Evolutionary conservation across 2,888 invertebrate species (phyloP), one percentile per base, ranked within the genome.

Genomic region (Lasioglossum calceatum): DNA sequence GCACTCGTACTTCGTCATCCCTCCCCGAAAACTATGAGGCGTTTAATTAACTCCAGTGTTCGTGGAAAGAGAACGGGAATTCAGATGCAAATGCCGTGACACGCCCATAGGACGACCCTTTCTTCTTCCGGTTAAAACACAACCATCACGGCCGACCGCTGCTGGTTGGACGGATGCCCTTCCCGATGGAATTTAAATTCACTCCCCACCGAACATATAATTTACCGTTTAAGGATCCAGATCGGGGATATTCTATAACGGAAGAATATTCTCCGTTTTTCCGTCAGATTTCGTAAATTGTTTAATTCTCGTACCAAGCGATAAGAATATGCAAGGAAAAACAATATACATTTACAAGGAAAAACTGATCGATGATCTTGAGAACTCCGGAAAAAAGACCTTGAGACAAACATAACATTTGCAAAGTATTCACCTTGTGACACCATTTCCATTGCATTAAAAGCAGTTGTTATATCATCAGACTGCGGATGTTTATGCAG

Each of bases 21-120:
- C 84, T 79, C 85, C 89, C 89, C 91, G 90, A 92, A 93, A 93
- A 93, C 92, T 92, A 92, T 90, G 93, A 93, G 89, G 89, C 92
- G 91, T 92, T 93, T 93, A 93, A 93, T 93, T 93, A 93, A 93
- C 92, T 92, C 85, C 88, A 86, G 88, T 88, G 88, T 89, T 85
- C 87, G 81, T 70, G 67, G 78, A 89, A 88, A 87, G 86, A 89
- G 87, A 90, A 86, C 75, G 90, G 82, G 92, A 88, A 92, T 93
- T 93, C 92, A 89, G 89, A 92, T 92, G 92, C 91, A 92, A 93
- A 92, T 93, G 89, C 89, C 88, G 82, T 76, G 90, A 88, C 88
- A 90, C 87, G 87, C 87, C 87, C 88, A 87, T 83, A 77, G 88
- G 61, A 85, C 87, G 88, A 87, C 84, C 90, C 88, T 87, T 87